These are phyloP conservation scores for Beroe ovata DNA, from an alignment of 37 sponge, comb jelly and placozoan species.

Conservation along the genomic window DNA sequence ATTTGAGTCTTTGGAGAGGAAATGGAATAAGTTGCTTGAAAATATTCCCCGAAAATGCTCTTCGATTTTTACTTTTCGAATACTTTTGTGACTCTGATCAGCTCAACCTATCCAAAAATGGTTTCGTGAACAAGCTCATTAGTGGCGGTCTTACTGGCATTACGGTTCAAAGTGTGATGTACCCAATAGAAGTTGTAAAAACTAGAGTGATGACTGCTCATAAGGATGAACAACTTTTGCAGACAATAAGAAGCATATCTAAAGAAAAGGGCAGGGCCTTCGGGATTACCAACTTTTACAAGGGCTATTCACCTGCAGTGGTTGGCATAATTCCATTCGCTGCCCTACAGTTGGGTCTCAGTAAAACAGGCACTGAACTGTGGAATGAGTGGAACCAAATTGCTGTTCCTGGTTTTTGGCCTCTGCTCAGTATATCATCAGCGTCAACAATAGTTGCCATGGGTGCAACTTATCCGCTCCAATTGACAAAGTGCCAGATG, in stretches of 20 bases:
- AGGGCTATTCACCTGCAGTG: constrained; percentile 21
- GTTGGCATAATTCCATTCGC: constrained; percentile 39
- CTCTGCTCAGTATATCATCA: constrained; percentile 34
- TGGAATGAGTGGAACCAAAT: constrained; percentile 48
- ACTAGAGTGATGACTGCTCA: constrained; percentile 39
- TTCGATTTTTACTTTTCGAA: constrained; percentile 77
- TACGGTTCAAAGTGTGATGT: constrained; percentile 11
- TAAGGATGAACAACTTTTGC: not conserved
- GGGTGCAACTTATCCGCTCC: constrained; percentile 22
- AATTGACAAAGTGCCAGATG: not conserved
- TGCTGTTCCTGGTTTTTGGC: constrained; percentile 46
- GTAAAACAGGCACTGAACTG: constrained; percentile 55
- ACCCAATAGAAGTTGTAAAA: constrained; percentile 29
- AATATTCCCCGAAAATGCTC: constrained; percentile 94
- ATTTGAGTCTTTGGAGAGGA: constrained; percentile 94
- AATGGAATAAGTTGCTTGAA: constrained; percentile 96
- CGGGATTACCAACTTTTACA: constrained; percentile 43
- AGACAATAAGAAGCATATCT: not conserved
- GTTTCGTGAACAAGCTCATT: constrained; percentile 33
- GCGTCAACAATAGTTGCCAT: constrained; percentile 30
- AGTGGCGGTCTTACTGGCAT: constrained; percentile 62
- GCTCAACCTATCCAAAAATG: not conserved
- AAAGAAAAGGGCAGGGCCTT: constrained; percentile 3
- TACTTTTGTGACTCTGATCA: constrained; percentile 28
- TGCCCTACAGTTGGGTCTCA: constrained; percentile 19